These are phyloP conservation scores for Amaurobius ferox DNA, from an alignment of 2,888 invertebrate species.

Conservation along the genomic window DNA sequence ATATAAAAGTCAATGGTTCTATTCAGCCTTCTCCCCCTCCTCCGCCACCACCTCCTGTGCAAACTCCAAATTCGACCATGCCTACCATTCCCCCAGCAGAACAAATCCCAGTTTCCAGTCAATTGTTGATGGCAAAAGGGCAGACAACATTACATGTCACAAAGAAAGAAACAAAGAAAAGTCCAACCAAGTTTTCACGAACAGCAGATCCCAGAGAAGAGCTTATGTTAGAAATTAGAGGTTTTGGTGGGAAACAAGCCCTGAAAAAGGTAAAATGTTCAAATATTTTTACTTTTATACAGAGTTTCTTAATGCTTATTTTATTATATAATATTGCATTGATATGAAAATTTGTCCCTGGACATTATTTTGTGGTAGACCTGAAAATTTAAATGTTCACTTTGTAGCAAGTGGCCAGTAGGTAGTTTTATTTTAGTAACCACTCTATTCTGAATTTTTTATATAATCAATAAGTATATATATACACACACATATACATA, in stretches of 20 bases:
- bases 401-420: too few relatives aligned
- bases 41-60: slow-evolving; percentile 56
- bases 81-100: slow-evolving; percentile 63
- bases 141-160: slow-evolving; percentile 36
- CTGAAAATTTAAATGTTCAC: too few relatives aligned
- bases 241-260: slow-evolving; percentile 81
- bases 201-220: slow-evolving; percentile 82
- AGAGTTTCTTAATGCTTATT: too few relatives aligned
- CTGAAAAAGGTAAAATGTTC: slow-evolving; percentile 76
- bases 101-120: slow-evolving; percentile 66
- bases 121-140: slow-evolving; percentile 49
- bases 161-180: slow-evolving; percentile 59
- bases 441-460: too few relatives aligned
- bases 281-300: too few relatives aligned
- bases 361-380: too few relatives aligned
- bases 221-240: slow-evolving; percentile 84
- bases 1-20: slow-evolving; percentile 48
- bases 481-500: too few relatives aligned
- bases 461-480: too few relatives aligned
- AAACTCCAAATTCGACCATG: slow-evolving; percentile 43
- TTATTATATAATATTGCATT: too few relatives aligned
- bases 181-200: slow-evolving; percentile 43
- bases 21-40: slow-evolving; percentile 55
- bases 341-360: too few relatives aligned
- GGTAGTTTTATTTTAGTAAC: too few relatives aligned